A percentile compares a stretch with the other conserved stretches of the same genome.
phyloP scores from a whole-genome alignment of 2,113 vertebrate species.

The Proterorhinus semilunaris region DNA sequence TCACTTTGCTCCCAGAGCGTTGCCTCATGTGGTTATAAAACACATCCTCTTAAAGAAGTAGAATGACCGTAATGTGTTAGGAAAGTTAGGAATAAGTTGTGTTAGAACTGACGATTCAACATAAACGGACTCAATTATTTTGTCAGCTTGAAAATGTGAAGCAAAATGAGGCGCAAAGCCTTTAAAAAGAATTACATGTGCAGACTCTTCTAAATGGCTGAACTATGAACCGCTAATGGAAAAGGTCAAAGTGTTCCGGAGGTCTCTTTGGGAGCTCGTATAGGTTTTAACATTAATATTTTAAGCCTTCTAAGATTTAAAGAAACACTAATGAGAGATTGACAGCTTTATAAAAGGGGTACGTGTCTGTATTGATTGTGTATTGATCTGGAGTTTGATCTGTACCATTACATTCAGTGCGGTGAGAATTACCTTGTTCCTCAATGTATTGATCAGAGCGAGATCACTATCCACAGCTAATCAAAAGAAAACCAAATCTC shows the following conservation, averaged over 20 bases:
- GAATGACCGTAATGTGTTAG: too few relatives aligned
- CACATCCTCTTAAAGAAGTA: too few relatives aligned
- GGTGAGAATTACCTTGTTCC: not conserved
- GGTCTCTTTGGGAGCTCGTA: slow-evolving; percentile 54
- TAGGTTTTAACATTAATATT: slow-evolving; percentile 24
- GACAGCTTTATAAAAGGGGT: slow-evolving; percentile 19
- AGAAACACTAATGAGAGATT: not conserved
- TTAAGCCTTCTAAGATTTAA: slow-evolving; percentile 9
- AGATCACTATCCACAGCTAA: not conserved
- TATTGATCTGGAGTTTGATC: not conserved
- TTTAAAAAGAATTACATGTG: slow-evolving; percentile 17
- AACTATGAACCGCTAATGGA: slow-evolving; percentile 65
- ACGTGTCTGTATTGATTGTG: not conserved
- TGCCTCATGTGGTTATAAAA: too few relatives aligned
- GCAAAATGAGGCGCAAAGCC: not conserved
- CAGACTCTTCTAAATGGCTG: slow-evolving; percentile 77
- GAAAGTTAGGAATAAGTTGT: too few relatives aligned
- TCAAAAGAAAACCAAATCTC: not conserved
- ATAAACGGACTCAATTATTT: too few relatives aligned
- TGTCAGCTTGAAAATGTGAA: too few relatives aligned
- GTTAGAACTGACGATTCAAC: too few relatives aligned
- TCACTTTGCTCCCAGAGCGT: too few relatives aligned
- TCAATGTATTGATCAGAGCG: not conserved
- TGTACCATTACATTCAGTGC: not conserved
- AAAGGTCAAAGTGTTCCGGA: slow-evolving; percentile 69